Evolutionary conservation across 2,113 vertebrate species (phyloP), one percentile per base, ranked within the genome.

Genomic region (Parotia lawesii): DNA sequence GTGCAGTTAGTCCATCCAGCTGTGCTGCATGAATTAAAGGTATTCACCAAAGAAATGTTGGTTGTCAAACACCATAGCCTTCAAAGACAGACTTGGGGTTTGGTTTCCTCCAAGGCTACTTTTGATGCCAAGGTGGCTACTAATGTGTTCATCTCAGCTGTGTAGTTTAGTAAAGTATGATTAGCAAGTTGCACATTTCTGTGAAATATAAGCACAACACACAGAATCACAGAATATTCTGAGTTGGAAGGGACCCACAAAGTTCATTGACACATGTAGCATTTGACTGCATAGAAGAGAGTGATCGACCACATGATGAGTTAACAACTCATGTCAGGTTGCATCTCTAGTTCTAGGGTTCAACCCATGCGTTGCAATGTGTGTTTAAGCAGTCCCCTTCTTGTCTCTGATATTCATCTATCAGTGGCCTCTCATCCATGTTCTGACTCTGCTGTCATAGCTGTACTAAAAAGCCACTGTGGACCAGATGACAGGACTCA

Each of bases 301-400:
- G 22, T 42, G 21, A 58, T 70, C 0, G 0, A 21, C 23, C 8
- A 50, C 28, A 15, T 1, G 3, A 11, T 21, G 31, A 47, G 38
- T 78, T 85, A 75, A 42, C 19, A 90, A 15, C 47, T 82, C 22
- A 18, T 33, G 44, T 60, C 29, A 82, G 53, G 44, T 62, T 94
- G 75, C 23, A 45, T 54, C 27, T 62, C 11, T 62, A 29, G 11
- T 81, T 89, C 31, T 31, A 53, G 38, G 17, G 15, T 57, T 69
- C 61, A 80, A 31, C 37, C 31, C 17, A 9, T 54, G 60, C 35
- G 33, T 25, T 44, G 40, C 18, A 40, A 27, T 11, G 17, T 25
- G 20, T 48, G n/a, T 76, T 80, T 65, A 61, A 80, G 50, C 31
- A 70, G 45, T 69, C 42, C 8, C 23, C 19, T 74, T 84, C 22